Evolutionary conservation across 2,113 vertebrate species (phyloP).

Genomic region (Turdus rufiventris): DNA sequence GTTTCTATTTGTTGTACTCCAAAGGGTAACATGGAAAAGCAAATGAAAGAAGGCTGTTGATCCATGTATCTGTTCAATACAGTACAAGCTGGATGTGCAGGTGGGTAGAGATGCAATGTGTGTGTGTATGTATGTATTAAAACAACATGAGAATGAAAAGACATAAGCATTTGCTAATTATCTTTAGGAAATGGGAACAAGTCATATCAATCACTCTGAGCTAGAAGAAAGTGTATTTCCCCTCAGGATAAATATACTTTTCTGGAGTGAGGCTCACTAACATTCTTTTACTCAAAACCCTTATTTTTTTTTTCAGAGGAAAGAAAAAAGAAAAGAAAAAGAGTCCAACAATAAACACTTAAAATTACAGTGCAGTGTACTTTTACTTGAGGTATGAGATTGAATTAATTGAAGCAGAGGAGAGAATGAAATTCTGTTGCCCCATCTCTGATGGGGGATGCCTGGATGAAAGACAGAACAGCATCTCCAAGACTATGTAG

Average conservation of each 20-base stretch:
- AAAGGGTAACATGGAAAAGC: not conserved
- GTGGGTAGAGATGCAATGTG: not conserved
- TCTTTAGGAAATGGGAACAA: not conserved
- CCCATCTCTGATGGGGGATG: rapidly evolving
- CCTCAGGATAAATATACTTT: not conserved
- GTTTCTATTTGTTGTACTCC: not conserved
- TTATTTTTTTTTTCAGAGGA: rapidly evolving
- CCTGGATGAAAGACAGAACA: not conserved
- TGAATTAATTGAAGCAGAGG: not conserved
- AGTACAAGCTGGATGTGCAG: not conserved
- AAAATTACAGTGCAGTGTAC: not conserved
- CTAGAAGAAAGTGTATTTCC: not conserved
- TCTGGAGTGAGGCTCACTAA: not conserved
- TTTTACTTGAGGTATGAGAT: not conserved
- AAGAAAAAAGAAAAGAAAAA: not conserved
- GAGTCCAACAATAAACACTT: not conserved
- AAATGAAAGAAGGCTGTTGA: not conserved
- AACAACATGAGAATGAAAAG: not conserved
- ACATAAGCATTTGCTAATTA: not conserved
- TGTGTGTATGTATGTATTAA: not conserved
- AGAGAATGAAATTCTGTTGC: not conserved
- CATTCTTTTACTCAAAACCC: not conserved
- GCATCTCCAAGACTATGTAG: rapidly evolving
- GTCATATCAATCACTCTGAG: not conserved
- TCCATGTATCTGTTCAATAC: not conserved